Evolutionary conservation across 1,140 invertebrate genomes (phyloP).

Genomic region (Melanaphis sacchari): DNA sequence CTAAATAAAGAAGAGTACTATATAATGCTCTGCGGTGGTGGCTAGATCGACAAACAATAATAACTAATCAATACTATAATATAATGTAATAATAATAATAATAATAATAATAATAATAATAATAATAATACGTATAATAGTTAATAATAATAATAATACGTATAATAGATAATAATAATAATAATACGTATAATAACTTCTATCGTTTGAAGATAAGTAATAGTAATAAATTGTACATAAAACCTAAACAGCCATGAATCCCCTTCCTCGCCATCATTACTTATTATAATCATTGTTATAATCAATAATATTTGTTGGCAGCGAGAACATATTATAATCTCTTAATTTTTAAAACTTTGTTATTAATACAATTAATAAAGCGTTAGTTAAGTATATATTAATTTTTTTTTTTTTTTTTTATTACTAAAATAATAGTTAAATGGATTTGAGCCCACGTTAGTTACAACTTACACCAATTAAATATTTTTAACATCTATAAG

Average conservation of each 20-base stretch:
- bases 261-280: conserved; percentile 15
- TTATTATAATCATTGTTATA: conserved; percentile 6
- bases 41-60: conserved; percentile 41
- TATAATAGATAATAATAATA: conserved; percentile 36
- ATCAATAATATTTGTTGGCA: conserved; percentile 21
- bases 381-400: conserved; percentile 48
- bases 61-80: conserved; percentile 14
- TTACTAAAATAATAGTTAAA: conserved; percentile 18
- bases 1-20: conserved; percentile 32
- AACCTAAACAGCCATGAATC: conserved; percentile 49
- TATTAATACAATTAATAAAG: conserved; percentile 51
- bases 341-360: neutral
- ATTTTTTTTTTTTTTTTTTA: conserved; percentile 7
- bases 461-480: conserved; percentile 35
- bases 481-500: conserved; percentile 19
- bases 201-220: conserved; percentile 19
- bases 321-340: conserved; percentile 32
- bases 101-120: conserved; percentile 50
- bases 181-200: conserved; percentile 23
- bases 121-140: no score
- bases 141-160: conserved; percentile 17
- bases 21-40: conserved; percentile 12
- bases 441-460: conserved; percentile 42
- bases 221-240: conserved; percentile 31
- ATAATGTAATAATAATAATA: conserved; percentile 48